Percentiles rank a stretch among this genome's conserved stretches.
phyloP scores from a whole-genome alignment of 2,888 invertebrate species.

The Atethmia centrago region DNA sequence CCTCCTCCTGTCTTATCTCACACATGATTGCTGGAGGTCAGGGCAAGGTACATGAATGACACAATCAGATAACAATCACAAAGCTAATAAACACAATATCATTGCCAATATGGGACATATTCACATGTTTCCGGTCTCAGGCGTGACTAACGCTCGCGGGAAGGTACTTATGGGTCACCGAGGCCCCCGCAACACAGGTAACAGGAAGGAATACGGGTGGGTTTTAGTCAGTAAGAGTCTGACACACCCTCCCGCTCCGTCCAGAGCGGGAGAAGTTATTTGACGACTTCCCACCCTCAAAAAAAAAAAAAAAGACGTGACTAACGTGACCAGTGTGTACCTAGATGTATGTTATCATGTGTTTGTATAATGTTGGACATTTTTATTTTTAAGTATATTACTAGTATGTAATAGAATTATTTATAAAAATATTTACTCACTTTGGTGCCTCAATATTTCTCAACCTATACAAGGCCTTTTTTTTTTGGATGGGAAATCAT shows the following conservation, averaged over 20 bases:
- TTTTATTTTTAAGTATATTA: too few relatives aligned
- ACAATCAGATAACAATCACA: conserved; percentile 55
- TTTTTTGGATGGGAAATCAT: too few relatives aligned
- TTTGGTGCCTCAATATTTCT: background rate
- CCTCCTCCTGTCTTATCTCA: conserved; percentile 46
- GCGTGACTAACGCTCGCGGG: conserved; percentile 54
- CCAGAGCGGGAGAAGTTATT: too few relatives aligned
- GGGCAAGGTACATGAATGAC: conserved; percentile 19
- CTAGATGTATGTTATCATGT: conserved; percentile 53
- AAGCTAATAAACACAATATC: conserved; percentile 56
- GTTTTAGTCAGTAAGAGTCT: too few relatives aligned
- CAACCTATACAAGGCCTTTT: too few relatives aligned
- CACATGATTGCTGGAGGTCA: conserved; percentile 48
- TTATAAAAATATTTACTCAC: background rate
- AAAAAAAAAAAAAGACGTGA: too few relatives aligned
- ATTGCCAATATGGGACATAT: conserved; percentile 53
- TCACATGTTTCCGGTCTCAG: conserved; percentile 46
- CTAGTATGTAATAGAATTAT: background rate
- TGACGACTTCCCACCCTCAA: too few relatives aligned
- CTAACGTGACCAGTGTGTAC: conserved; percentile 15
- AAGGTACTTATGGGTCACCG: too few relatives aligned
- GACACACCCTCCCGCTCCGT: too few relatives aligned
- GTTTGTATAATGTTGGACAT: conserved; percentile 5
- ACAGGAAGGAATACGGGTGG: too few relatives aligned
- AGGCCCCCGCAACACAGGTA: too few relatives aligned